Evolutionary conservation across 2,113 vertebrate species (phyloP).

Genomic region (Indri indri): DNA sequence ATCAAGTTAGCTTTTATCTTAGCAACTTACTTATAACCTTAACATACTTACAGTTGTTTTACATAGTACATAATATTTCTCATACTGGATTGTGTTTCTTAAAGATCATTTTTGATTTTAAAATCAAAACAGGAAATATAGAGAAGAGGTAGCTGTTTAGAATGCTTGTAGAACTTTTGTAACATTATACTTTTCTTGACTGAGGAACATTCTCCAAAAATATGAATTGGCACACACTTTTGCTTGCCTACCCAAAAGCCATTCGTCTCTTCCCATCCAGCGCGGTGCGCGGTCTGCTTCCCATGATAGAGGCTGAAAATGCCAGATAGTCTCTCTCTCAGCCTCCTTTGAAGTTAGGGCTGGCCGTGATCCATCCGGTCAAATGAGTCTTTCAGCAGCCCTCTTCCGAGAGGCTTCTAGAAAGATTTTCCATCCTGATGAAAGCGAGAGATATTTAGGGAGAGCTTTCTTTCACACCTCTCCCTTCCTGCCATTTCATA

Average conservation of each 20-base stretch:
- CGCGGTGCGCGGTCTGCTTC: neutral
- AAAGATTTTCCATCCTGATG: constrained; percentile 17
- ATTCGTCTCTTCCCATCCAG: neutral
- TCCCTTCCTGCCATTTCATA: constrained; percentile 6
- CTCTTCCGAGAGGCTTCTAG: neutral
- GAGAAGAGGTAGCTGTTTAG: neutral
- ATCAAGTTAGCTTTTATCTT: neutral
- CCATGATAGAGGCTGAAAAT: neutral
- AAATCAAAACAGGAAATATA: constrained; percentile 16
- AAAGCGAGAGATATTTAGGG: constrained; percentile 1
- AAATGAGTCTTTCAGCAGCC: neutral
- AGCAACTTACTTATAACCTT: neutral
- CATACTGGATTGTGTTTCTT: neutral
- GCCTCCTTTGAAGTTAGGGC: neutral
- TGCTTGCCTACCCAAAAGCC: neutral
- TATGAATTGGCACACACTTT: neutral
- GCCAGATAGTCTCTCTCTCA: neutral
- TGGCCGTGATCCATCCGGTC: neutral
- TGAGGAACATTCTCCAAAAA: constrained; percentile 17
- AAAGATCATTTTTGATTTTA: neutral
- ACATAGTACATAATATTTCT: neutral
- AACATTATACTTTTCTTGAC: neutral
- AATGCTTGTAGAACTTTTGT: neutral
- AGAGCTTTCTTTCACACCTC: neutral
- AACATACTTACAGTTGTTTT: neutral